Evolutionary conservation across 2,888 invertebrate species (phyloP), one percentile per base, ranked within the genome.

Genomic region (Tiliacea aurago): DNA sequence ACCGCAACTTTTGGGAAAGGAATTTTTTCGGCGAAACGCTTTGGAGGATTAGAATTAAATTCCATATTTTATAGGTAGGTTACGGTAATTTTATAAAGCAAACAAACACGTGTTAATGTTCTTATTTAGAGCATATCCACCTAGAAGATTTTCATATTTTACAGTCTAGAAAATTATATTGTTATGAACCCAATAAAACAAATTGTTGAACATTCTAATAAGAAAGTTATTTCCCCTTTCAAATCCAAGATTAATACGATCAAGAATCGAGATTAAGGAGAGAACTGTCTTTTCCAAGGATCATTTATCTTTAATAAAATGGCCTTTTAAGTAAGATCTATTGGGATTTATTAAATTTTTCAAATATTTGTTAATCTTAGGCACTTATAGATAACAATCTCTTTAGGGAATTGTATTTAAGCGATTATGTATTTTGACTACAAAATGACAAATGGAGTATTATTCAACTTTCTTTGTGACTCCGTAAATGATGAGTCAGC

Each of bases 151-250:
- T 45, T 23, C 13, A 41, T 47, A 49, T 43, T 63, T 55, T 4
- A 51, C 20, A 15, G 10, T 37, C 56, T 6, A 5, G n/a, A 55
- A 78, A 45, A 61, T 41, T 37, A 10, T 45, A 45, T 45, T 51
- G 61, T 53, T 47, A 67, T 37, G 33, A 41, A 49, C 18, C 33
- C 28, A 64, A 70, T 70, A 55, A 67, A 76, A 77, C 18, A 33
- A 76, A 81, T 68, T 68, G 59, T 77, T 53, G 51, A 68, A 78
- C 55, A 68, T 71, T 69, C 47, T 58, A 55, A 64, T 78, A 81
- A 56, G 28, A 68, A 82, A 71, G 82, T 65, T 70, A 59, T 77
- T 80, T 80, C 81, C 71, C 71, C 64, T 68, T 82, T 81, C 37
- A 53, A 43, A 70, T 70, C 47, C 41, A 76, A 66, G 65, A 78